Conservation (phyloP, 2,113 vertebrate species). For the Girardinichthys multiradiatus region DNA sequence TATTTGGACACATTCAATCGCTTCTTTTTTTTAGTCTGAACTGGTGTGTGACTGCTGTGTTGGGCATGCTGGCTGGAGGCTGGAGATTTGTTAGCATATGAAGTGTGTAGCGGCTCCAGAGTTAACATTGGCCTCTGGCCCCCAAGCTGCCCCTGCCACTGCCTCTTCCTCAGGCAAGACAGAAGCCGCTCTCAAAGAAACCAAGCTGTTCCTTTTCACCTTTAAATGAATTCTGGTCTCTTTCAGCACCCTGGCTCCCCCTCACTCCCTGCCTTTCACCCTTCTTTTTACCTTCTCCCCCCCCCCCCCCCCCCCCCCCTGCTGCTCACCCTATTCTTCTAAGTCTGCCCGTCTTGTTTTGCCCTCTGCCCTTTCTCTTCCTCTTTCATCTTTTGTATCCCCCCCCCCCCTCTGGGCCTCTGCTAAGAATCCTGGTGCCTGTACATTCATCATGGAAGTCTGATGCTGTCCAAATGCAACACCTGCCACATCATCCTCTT, state of each 20-base stretch:
- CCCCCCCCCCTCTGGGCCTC: conserved; percentile 10
- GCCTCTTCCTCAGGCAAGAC: conserved; percentile 9
- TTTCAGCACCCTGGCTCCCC: neutral
- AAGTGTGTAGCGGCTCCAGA: conserved; percentile 40
- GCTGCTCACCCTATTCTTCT: conserved; percentile 31
- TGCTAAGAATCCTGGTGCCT: neutral
- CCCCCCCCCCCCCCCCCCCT: conserved; percentile 30
- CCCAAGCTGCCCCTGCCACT: neutral
- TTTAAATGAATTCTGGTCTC: conserved; percentile 55
- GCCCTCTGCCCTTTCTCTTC: conserved; percentile 11
- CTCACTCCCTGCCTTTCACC: neutral
- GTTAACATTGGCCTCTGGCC: conserved; percentile 44
- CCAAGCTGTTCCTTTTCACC: conserved; percentile 64
- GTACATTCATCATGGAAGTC: neutral
- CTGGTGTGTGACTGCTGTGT: neutral
- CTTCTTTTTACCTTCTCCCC: neutral
- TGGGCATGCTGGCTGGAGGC: conserved; percentile 8
- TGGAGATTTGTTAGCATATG: conserved; percentile 55
- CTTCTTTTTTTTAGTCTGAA: neutral
- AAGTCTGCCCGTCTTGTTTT: conserved; percentile 1
- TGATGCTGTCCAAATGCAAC: neutral
- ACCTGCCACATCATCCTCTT: neutral
- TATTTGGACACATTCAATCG: neutral
- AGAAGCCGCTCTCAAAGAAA: conserved; percentile 47
- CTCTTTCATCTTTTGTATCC: conserved; percentile 14